Evolutionary conservation across 2,113 vertebrate genomes (phyloP), one percentile per base, ranked within the genome.

Genomic region (Jacana jacana): DNA sequence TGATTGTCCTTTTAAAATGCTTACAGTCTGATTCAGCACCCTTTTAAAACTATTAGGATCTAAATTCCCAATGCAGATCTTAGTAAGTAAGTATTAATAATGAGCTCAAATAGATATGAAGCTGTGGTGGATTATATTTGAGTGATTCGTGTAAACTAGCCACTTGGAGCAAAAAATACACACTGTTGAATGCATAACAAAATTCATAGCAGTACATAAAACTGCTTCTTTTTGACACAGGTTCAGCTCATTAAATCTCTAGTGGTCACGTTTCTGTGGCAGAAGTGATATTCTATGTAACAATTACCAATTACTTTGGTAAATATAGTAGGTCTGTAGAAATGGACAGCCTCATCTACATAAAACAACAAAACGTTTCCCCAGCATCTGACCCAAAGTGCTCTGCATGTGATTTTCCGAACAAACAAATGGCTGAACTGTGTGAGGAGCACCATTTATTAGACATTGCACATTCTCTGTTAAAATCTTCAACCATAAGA

Each of bases 221-320:
- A 85, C 64, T 77, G 51, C 11, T 81, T 58, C 49, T 91, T 86
- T 92, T 83, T 95, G 91, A 80, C 48, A 86, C 27, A 81, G 28
- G 61, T 91, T 95, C 65, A 91, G 25, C 85, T 95, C 91, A 96
- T 96, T 97, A 94, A 95, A 90, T 72, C 76, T 94, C 64, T 66
- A 79, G 57, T 78, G 33, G 40, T 85, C 37, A 71, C 33, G 51
- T 82, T 97, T 93, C 77, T 88, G 48, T 71, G 66, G 65, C 42
- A 94, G 80, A 93, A 92, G 52, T 76, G 35, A 73, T 95, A 71
- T 51, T 91, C 81, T 81, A 17, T 57, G 84, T 81, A 97, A 94
- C 65, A 95, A 95, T 96, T 95, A 93, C 68, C 90, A 89, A 91
- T 86, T 92, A 86, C 90, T 96, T 90, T 79, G 58, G 90, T 96